Evolutionary conservation across 2,797 vertebrate genomes (phyloP).

Genomic region (Scolopax bukidnonensis): DNA sequence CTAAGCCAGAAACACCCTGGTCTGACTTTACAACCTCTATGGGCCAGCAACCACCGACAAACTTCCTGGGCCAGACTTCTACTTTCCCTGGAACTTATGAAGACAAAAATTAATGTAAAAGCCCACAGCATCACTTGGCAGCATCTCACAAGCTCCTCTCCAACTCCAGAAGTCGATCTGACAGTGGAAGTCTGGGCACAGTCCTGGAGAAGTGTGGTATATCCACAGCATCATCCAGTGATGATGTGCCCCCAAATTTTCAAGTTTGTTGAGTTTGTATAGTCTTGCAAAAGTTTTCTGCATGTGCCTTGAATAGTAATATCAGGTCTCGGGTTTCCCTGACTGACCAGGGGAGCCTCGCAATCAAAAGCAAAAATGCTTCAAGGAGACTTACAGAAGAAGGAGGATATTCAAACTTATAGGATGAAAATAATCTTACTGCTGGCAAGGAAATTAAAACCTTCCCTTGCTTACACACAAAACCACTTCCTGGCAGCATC

Average conservation of each 20-base stretch:
- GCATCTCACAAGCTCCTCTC: neutral
- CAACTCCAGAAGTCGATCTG: neutral
- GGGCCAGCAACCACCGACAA: neutral
- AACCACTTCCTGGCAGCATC: neutral
- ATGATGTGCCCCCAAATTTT: neutral
- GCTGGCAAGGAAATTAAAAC: neutral
- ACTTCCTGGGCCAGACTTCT: neutral
- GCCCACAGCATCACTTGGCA: neutral
- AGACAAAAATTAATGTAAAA: neutral
- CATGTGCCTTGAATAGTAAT: neutral
- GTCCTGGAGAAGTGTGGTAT: neutral
- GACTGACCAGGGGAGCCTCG: neutral
- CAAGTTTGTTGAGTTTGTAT: neutral
- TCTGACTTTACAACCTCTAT: neutral
- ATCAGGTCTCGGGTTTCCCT: neutral
- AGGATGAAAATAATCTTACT: neutral
- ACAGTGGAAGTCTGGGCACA: neutral
- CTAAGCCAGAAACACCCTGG: neutral
- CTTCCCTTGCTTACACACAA: neutral
- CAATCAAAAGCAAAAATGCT: neutral
- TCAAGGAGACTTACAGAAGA: neutral
- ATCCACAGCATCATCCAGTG: neutral
- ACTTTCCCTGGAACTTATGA: neutral
- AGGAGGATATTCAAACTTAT: neutral
- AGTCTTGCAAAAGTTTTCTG: neutral